phyloP scores from a whole-genome alignment of 2,797 vertebrate genomes.

The Dallia pectoralis region DNA sequence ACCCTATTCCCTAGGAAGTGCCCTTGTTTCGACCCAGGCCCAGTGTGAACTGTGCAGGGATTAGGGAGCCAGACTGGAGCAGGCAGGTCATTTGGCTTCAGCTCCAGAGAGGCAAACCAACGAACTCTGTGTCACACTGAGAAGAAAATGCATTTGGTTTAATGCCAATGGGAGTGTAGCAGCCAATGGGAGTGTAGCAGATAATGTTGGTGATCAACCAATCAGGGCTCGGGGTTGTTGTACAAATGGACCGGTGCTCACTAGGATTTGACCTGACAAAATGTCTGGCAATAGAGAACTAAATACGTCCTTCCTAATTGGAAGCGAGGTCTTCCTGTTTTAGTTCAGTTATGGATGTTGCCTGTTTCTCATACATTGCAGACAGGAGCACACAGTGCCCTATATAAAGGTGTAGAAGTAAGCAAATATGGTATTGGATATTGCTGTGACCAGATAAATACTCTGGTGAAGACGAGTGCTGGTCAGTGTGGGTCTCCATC shows the following conservation, averaged over 20 bases:
- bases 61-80: background rate
- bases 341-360: background rate
- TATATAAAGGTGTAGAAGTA: background rate
- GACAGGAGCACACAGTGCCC: background rate
- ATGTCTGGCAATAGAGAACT: background rate
- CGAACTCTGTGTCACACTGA: background rate
- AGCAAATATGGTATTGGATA: background rate
- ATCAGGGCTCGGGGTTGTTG: background rate
- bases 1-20: too few relatives aligned
- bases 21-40: background rate
- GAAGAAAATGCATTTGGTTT: background rate
- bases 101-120: background rate
- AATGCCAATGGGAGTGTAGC: background rate
- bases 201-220: background rate
- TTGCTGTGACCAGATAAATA: background rate
- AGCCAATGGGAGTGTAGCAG: background rate
- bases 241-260: background rate
- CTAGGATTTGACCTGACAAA: background rate
- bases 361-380: background rate
- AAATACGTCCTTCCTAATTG: background rate
- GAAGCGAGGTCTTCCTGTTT: background rate
- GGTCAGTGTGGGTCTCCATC: background rate
- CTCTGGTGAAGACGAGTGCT: background rate
- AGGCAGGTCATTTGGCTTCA: background rate
- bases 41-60: background rate